phyloP scores from a whole-genome alignment of 2,113 vertebrate genomes.

The Spea multiplicata region DNA sequence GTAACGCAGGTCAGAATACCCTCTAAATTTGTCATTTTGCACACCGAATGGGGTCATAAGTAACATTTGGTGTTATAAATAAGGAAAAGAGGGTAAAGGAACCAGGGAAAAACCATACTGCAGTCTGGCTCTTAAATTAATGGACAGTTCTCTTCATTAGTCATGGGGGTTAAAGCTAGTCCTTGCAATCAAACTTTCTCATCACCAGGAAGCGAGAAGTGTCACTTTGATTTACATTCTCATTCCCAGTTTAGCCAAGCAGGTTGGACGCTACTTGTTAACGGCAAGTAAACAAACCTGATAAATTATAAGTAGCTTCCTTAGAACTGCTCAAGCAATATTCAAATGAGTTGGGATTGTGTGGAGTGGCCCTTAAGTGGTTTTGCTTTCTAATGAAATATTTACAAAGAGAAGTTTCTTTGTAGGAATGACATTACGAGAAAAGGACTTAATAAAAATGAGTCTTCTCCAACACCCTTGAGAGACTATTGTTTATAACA shows the following conservation, averaged over 20 bases:
- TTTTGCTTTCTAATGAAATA: slow-evolving; percentile 58
- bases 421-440: slow-evolving; percentile 21
- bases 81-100: neutral
- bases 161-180: slow-evolving; percentile 81
- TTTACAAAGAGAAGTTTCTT: slow-evolving; percentile 57
- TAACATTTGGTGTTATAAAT: neutral
- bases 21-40: too few relatives aligned
- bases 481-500: neutral
- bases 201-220: slow-evolving; percentile 33
- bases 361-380: slow-evolving; percentile 68
- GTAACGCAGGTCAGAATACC: too few relatives aligned
- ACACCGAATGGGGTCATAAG: too few relatives aligned
- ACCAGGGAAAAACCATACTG: neutral
- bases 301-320: slow-evolving; percentile 95
- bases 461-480: slow-evolving; percentile 2
- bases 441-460: slow-evolving; percentile 59
- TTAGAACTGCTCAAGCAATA: slow-evolving; percentile 72
- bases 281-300: slow-evolving; percentile 96
- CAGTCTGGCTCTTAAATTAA: neutral
- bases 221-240: slow-evolving; percentile 82
- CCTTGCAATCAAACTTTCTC: slow-evolving; percentile 68
- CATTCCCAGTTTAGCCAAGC: slow-evolving; percentile 70
- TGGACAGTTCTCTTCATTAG: slow-evolving; percentile 78
- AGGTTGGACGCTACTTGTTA: slow-evolving; percentile 87
- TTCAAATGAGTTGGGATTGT: slow-evolving; percentile 98